phyloP scores from a whole-genome alignment of 1,140 invertebrate species.

The Drosophila quadrilineata region DNA sequence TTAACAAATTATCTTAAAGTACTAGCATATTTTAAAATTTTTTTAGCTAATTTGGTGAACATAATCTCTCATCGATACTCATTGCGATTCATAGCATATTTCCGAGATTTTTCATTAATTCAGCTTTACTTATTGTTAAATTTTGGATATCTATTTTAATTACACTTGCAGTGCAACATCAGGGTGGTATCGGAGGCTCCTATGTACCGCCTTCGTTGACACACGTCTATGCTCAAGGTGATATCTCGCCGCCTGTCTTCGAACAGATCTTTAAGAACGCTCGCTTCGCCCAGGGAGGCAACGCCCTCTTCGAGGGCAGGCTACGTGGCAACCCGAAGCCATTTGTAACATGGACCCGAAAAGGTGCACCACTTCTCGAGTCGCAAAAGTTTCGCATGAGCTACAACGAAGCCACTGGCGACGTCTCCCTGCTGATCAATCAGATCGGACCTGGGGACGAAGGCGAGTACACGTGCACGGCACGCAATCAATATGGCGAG shows the following conservation, averaged over 20 bases:
- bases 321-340: conserved; percentile 96
- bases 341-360: conserved; percentile 95
- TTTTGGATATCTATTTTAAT: neutral
- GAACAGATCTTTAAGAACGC: conserved; percentile 96
- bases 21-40: no score
- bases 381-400: conserved; percentile 92
- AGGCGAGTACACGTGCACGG: conserved; percentile 97
- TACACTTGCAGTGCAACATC: conserved; percentile 66
- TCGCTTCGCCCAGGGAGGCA: conserved; percentile 95
- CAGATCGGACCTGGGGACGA: conserved; percentile 96
- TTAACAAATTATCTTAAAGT: no score
- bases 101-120: no score
- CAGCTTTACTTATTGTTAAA: conserved; percentile 9
- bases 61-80: no score
- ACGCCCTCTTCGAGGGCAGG: conserved; percentile 95
- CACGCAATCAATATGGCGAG: conserved; percentile 95
- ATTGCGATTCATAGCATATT: no score
- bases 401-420: conserved; percentile 93
- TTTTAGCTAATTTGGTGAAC: no score
- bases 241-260: conserved; percentile 93
- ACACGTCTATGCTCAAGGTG: conserved; percentile 83
- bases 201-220: conserved; percentile 73
- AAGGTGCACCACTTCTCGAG: conserved; percentile 90
- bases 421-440: conserved; percentile 90
- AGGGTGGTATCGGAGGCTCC: conserved; percentile 66